Percentiles rank a stretch among this genome's conserved stretches.
These are phyloP conservation scores for Channa maculata DNA, from an alignment of 2,113 vertebrate genomes.

Conservation along the genomic window DNA sequence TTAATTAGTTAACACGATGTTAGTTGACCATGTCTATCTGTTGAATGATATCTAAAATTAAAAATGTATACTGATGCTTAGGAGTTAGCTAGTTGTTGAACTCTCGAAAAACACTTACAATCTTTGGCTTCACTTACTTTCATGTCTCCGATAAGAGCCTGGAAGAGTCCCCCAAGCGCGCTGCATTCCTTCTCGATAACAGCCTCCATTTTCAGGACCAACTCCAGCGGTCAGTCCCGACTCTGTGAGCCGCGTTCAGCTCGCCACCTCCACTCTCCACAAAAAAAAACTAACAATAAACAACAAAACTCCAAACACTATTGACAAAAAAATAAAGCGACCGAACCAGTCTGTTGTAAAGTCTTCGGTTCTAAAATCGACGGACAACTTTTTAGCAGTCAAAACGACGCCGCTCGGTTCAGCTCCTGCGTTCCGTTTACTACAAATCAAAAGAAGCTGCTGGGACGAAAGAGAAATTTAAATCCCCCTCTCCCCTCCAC, in stretches of 20 bases:
- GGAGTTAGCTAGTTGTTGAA: no score
- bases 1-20: no score
- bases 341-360: background rate
- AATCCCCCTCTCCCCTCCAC: constrained; percentile 70
- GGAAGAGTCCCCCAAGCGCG: constrained; percentile 87
- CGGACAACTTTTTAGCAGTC: background rate
- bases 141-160: constrained; percentile 87
- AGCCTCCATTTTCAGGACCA: constrained; percentile 84
- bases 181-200: constrained; percentile 88
- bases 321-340: background rate
- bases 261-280: constrained; percentile 44
- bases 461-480: constrained; percentile 71
- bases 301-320: background rate
- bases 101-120: no score
- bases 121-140: constrained; percentile 74
- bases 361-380: background rate
- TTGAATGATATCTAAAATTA: no score
- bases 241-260: constrained; percentile 56
- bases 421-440: constrained; percentile 29
- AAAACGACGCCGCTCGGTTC: constrained; percentile 1
- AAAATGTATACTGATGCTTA: no score
- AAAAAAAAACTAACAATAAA: constrained; percentile 9
- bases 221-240: constrained; percentile 72
- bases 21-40: no score
- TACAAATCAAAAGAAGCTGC: constrained; percentile 56